Conservation (phyloP, 1,140 invertebrate genomes). For the Pachyrhynchus sulphureomaculatus region DNA sequence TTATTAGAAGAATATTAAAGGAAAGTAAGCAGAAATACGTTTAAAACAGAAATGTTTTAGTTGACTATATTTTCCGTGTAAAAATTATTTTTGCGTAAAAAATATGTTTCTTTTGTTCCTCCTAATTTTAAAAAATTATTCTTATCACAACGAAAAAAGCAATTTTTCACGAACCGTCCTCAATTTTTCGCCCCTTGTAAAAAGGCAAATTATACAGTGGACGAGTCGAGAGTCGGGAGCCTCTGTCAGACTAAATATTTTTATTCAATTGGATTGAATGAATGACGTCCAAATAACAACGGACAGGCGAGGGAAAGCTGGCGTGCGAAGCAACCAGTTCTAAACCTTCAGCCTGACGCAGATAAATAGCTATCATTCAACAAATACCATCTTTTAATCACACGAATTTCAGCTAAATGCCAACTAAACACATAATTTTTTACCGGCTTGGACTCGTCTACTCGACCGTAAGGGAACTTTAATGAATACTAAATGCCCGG, state of each 20-base stretch:
- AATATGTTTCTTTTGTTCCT: too few relatives aligned
- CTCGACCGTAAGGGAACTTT: slow-evolving; percentile 16
- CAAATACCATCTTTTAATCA: slow-evolving; percentile 41
- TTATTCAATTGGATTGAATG: slow-evolving; percentile 38
- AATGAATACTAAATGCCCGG: slow-evolving; percentile 27
- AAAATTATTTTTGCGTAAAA: too few relatives aligned
- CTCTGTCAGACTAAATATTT: slow-evolving; percentile 36
- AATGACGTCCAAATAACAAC: slow-evolving; percentile 34
- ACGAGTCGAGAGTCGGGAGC: slow-evolving; percentile 12
- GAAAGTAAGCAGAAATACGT: too few relatives aligned
- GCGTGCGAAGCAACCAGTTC: slow-evolving; percentile 33
- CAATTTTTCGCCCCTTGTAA: too few relatives aligned
- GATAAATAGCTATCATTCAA: slow-evolving; percentile 40
- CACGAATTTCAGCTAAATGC: slow-evolving; percentile 34
- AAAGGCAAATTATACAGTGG: slow-evolving; percentile 22
- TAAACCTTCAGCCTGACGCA: slow-evolving; percentile 35
- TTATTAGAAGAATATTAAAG: too few relatives aligned
- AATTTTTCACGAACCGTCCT: too few relatives aligned
- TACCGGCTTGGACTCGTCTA: slow-evolving; percentile 17
- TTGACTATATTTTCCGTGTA: too few relatives aligned
- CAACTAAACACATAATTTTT: slow-evolving; percentile 37
- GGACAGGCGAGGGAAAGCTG: slow-evolving; percentile 28
- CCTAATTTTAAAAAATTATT: too few relatives aligned
- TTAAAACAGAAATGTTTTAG: too few relatives aligned
- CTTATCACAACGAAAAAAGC: too few relatives aligned